Evolutionary conservation across 1,140 invertebrate species (phyloP).

Genomic region (Drosophila melanogaster): DNA sequence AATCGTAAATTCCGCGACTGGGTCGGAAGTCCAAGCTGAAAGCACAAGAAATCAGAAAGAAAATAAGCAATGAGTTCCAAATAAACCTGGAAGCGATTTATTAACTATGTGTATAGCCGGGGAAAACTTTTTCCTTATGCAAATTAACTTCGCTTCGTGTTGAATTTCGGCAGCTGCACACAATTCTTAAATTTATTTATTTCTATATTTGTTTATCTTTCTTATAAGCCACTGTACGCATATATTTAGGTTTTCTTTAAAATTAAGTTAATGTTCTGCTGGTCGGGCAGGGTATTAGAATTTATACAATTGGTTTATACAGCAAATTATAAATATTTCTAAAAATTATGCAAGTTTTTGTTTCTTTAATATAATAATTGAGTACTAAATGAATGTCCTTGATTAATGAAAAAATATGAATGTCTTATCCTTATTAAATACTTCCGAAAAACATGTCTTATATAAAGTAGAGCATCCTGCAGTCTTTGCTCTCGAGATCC

Average conservation of each 20-base stretch:
- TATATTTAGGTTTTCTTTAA: slow-evolving; percentile 3
- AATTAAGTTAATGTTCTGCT: slow-evolving; percentile 21
- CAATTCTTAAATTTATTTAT: slow-evolving; percentile 13
- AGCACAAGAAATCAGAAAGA: slow-evolving; percentile 46
- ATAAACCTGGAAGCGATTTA: slow-evolving; percentile 42
- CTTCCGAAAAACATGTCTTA: not conserved
- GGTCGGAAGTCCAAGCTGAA: slow-evolving; percentile 90
- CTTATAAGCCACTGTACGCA: slow-evolving; percentile 11
- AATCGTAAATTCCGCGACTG: slow-evolving; percentile 93
- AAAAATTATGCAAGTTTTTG: too few relatives aligned
- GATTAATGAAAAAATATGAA: too few relatives aligned
- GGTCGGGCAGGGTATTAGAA: slow-evolving; percentile 1
- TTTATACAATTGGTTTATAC: not conserved
- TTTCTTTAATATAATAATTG: too few relatives aligned
- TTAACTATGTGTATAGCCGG: slow-evolving; percentile 24
- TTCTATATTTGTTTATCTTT: slow-evolving; percentile 36
- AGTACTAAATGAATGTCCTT: too few relatives aligned
- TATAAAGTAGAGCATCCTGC: slow-evolving; percentile 24
- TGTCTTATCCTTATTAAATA: not conserved
- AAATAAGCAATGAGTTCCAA: slow-evolving; percentile 11
- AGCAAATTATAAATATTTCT: too few relatives aligned
- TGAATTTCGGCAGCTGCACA: slow-evolving; percentile 57
- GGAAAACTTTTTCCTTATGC: slow-evolving; percentile 63
- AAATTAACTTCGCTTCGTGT: slow-evolving; percentile 70
- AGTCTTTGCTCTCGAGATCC: slow-evolving; percentile 31